Evolutionary conservation across 2,888 invertebrate species (phyloP), one percentile per base, ranked within the genome.

Genomic region (Rotaria macrura): DNA sequence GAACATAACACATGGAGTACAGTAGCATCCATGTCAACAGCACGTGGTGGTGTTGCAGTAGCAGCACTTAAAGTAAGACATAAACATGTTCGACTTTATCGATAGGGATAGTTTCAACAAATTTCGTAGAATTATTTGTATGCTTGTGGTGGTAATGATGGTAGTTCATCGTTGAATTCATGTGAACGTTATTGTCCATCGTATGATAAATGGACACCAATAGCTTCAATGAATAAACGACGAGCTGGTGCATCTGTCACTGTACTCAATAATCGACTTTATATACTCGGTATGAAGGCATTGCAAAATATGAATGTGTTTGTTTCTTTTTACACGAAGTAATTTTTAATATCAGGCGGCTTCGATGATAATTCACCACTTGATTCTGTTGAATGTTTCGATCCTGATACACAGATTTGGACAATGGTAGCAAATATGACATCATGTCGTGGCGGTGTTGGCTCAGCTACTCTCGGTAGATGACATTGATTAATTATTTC

Each of bases 101-200:
- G 43, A 14, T 43, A 23, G n/a, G 20, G 23, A 52, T 7, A 57
- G 23, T 25, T 34, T 9, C 7, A n/a, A 23, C 6, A 25, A 65
- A 84, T 25, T 85, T 79, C 87, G 0, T 86, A 90, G 90, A 89
- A 89, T 84, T 87, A 88, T 79, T 89, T 92, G 65, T 92, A 90
- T 88, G 92, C 92, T 23, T 90, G 92, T 9, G 92, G 92, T 5
- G 92, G 92, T 12, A 92, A 92, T 88, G 92, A 92, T 88, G 92
- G 92, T 3, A 89, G 90, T 6, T 89, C 90, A 6, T 92, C 92
- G 0, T 88, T 92, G 84, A 91, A 91, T 87, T 90, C 90, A 43
- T 92, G 92, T 89, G 92, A 92, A 87, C 88, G 90, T 55, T 92
- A 92, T 88, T 91, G 92, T 88, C 91, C 91, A 12, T 89, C 89